A percentile compares a stretch with the other conserved stretches of the same genome.
phyloP scores from a whole-genome alignment of 2,888 invertebrate genomes.

The Papilio elwesi region DNA sequence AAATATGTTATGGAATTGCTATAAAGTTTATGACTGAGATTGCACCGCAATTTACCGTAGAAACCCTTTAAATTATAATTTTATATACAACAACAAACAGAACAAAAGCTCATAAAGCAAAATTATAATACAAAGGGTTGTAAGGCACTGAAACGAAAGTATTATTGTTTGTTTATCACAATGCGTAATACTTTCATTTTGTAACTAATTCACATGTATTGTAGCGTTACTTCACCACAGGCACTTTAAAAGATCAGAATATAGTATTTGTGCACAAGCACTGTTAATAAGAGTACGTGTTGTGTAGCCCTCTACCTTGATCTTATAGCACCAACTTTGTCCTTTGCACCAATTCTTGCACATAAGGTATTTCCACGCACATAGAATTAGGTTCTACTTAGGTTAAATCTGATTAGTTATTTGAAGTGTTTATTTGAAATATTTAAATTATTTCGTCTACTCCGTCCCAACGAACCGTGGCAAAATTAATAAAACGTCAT shows the following conservation, averaged over 20 bases:
- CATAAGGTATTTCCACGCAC: constrained; percentile 41
- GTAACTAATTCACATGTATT: constrained; percentile 38
- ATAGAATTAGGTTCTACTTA: constrained; percentile 28
- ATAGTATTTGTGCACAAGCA: constrained; percentile 57
- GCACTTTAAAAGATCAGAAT: constrained; percentile 58
- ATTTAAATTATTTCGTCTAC: constrained; percentile 45
- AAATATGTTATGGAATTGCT: constrained; percentile 16
- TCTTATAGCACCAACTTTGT: constrained; percentile 45
- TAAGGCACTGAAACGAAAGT: constrained; percentile 50
- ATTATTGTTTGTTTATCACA: constrained; percentile 49
- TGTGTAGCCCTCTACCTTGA: constrained; percentile 43
- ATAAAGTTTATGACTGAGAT: constrained; percentile 47
- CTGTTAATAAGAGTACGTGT: constrained; percentile 45
- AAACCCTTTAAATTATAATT: constrained; percentile 55
- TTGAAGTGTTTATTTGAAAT: constrained; percentile 24
- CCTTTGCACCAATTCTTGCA: constrained; percentile 49
- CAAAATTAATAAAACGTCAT: constrained; percentile 63
- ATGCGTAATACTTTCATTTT: constrained; percentile 37
- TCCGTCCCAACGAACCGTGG: constrained; percentile 49
- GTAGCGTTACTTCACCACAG: constrained; percentile 55
- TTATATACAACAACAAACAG: constrained; percentile 51
- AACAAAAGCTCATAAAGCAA: constrained; percentile 43
- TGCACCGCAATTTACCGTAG: constrained; percentile 53
- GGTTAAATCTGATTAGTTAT: constrained; percentile 26
- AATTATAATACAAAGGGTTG: constrained; percentile 52